Base-by-base conservation (phyloP, 2,797 vertebrate species). In the Micropoecilia bifurca region DNA sequence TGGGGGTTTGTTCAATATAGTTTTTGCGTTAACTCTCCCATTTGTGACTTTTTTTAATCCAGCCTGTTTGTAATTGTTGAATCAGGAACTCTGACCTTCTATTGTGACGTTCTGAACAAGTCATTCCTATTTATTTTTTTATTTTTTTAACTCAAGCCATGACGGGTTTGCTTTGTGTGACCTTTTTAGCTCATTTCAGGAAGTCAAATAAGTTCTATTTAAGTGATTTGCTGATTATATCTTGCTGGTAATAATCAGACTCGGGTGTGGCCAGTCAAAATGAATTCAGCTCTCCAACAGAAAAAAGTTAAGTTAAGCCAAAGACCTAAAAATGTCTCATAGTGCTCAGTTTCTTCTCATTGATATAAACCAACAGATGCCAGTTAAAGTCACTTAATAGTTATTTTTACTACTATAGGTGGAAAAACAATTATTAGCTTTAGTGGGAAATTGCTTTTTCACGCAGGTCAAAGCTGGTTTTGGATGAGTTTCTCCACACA, bases 51-150 rank as follows among this genome's bases (percentile, higher is more conserved):
- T 33, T 14, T 61, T 33, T 33, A 50, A 33, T 33, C 30, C 30
- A 30, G 28, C 3, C 22, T 36, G 13, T 18, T 63, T 63, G 18
- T 36, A 36, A 33, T 18, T 36, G 28, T 63, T 20, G 14, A 63
- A 33, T 33, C 59, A 63, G 59, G 59, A 63, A 63, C 59, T 33
- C 59, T 63, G 28, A 63, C 59, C 59, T 63, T 63, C 55, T 63
- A 33, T 36, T 63, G 59, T 63, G 28, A 36, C 5, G 6, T 18
- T 33, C 14, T 18, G 14, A 33, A 63, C 30, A 6, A 63, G 59
- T 18, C 59, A 36, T 18, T 30, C 1, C n/a, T 61, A 6, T 59
- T 18, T 59, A 1, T 59, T 30, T 61, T 6, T 2, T 59, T 0
- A 6, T 9, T 25, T 41, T 41, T 41, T 41, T 41, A 28, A 61